Evolutionary conservation across 2,888 invertebrate species (phyloP).

Genomic region (Petrolisthes cinctipes): DNA sequence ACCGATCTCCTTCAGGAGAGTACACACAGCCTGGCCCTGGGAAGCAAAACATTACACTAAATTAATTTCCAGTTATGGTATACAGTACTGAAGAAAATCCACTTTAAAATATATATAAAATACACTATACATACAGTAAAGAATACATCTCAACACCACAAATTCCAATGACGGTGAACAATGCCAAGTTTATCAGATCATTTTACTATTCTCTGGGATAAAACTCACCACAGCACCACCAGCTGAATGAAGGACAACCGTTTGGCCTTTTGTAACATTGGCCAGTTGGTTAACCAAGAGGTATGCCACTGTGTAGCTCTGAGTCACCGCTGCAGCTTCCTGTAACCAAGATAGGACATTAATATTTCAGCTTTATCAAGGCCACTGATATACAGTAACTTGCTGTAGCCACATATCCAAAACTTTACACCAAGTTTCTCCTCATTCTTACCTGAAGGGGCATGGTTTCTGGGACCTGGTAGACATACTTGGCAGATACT

Average conservation of each 20-base stretch:
- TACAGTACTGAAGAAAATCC: no score
- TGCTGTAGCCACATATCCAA: not conserved
- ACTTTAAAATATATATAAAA: no score
- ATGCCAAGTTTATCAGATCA: not conserved
- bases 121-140: not conserved
- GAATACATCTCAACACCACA: not conserved
- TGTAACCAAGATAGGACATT: not conserved
- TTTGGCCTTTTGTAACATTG: slow-evolving; percentile 82
- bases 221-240: slow-evolving; percentile 83
- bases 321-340: slow-evolving; percentile 86
- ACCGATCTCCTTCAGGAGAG: slow-evolving; percentile 83
- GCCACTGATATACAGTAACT: no score
- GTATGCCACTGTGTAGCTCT: slow-evolving; percentile 89
- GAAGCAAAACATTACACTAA: not conserved
- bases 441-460: slow-evolving; percentile 73
- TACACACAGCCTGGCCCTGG: slow-evolving; percentile 87
- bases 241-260: slow-evolving; percentile 85
- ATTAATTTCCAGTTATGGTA: no score
- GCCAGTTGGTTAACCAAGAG: slow-evolving; percentile 87
- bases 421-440: not conserved
- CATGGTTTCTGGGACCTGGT: slow-evolving; percentile 82
- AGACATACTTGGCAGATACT: slow-evolving; percentile 85
- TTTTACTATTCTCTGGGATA: slow-evolving; percentile 53
- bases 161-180: not conserved
- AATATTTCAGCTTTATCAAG: no score